Percentiles rank a stretch among this genome's conserved stretches.
Evolutionary conservation across 2,113 vertebrate genomes (phyloP).

Genomic region (Phoenicopterus ruber): DNA sequence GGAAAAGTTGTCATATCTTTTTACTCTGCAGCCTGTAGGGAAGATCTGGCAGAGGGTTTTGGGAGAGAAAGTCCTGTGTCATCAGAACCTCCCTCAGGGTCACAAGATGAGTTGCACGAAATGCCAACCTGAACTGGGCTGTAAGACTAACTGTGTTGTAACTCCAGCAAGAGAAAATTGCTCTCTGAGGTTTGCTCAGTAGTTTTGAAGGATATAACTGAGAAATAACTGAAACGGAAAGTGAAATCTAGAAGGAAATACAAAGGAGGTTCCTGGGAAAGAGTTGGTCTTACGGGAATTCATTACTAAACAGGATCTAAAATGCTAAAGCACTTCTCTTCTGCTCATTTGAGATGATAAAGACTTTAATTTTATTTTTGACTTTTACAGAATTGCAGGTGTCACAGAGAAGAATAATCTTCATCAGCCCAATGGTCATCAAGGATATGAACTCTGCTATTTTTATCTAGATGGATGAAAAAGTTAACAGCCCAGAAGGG

Average conservation of each 20-base stretch:
- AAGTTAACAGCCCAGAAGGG: neutral
- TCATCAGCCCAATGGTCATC: neutral
- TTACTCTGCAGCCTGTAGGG: neutral
- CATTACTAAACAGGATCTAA: neutral
- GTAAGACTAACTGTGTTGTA: neutral
- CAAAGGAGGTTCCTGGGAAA: neutral
- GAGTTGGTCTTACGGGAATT: neutral
- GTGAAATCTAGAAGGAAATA: neutral
- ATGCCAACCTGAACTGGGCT: neutral
- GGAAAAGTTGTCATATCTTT: neutral
- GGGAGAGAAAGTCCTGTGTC: neutral
- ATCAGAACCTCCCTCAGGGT: neutral
- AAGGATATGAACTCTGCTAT: neutral
- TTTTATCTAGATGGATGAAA: slow-evolving; percentile 7
- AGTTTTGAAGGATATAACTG: neutral
- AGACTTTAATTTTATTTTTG: neutral
- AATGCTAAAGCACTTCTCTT: neutral
- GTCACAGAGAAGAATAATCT: slow-evolving; percentile 1
- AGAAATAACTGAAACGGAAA: neutral
- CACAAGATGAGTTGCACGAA: neutral
- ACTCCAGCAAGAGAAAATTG: neutral
- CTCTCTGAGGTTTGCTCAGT: neutral
- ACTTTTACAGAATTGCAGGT: slow-evolving; percentile 30
- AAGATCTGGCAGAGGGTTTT: neutral
- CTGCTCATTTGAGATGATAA: neutral